phyloP scores from a whole-genome alignment of 2,888 invertebrate species.

The Drosophila bunnanda region DNA sequence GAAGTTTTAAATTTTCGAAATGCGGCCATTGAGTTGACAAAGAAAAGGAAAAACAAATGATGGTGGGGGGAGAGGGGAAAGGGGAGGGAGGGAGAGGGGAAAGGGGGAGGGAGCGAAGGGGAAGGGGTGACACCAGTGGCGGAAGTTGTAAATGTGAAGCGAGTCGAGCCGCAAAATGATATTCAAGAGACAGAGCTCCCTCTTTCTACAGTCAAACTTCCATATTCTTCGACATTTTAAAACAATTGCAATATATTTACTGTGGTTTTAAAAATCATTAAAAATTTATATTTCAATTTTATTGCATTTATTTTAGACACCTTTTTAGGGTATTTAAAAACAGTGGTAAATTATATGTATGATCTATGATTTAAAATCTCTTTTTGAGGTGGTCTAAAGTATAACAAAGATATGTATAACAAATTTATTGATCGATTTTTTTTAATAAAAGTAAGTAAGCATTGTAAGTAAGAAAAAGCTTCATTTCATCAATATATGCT shows the following conservation, averaged over 20 bases:
- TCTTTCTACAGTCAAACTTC: slow-evolving; percentile 22
- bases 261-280: too few species aligned
- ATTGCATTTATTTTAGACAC: too few species aligned
- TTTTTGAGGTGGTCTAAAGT: background rate
- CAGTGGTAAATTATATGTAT: too few species aligned
- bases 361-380: background rate
- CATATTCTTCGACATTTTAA: background rate
- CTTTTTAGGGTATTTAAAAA: too few species aligned
- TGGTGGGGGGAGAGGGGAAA: background rate
- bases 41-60: slow-evolving; percentile 44
- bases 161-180: slow-evolving; percentile 74
- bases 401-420: background rate
- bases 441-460: background rate
- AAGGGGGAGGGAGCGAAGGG: too few species aligned
- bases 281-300: too few species aligned
- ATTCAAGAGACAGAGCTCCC: slow-evolving; percentile 46
- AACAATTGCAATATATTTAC: background rate
- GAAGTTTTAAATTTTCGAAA: slow-evolving; percentile 57
- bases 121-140: slow-evolving; percentile 14
- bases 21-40: slow-evolving; percentile 59
- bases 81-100: background rate
- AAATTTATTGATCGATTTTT: background rate
- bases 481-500: too few species aligned
- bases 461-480: background rate
- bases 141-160: slow-evolving; percentile 61